Base-by-base conservation (phyloP, 2,888 invertebrate genomes). In the Leptinotarsa tumamoca region DNA sequence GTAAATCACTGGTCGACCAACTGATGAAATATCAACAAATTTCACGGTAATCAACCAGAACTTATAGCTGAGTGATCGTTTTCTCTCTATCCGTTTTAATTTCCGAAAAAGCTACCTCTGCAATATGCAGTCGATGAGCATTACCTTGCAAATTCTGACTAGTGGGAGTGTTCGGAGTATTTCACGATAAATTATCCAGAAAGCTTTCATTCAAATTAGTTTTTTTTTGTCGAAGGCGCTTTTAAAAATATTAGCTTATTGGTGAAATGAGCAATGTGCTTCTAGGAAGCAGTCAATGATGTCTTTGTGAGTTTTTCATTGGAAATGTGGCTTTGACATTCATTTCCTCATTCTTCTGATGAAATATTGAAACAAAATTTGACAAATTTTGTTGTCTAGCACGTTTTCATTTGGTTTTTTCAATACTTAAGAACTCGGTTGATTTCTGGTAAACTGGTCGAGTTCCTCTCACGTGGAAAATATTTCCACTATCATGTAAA, bases 71-170 rank as follows among this genome's bases (percentile, higher is more conserved):
- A 17, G 63, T 27, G 27, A n/a, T 63, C 33, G n/a, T 27, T 63
- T 63, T 33, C 63, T 17, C 3, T 7, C 7, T n/a, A 33, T n/a
- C 33, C 13, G 17, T 33, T 14, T 3, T n/a, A 63, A 63, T 76
- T 74, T 74, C 69, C 78, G 76, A 66, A 72, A 73, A 66, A 67
- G 71, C 63, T 43, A 63, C 33, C 43, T 15, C 17, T 17, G 63
- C 63, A 70, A 67, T 72, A 68, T 66, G 72, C 74, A 72, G 74
- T 72, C 70, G 67, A 72, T 73, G 73, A 78, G 52, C 71, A 58
- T 71, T 75, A 76, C 74, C 74, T 66, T 69, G 74, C 67, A 74
- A 74, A 78, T 76, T 75, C 61, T 50, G 69, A 71, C 70, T 71
- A 72, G 50, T 58, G 67, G 51, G 68, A 67, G 68, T 72, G 70